Conservation (phyloP, 2,888 invertebrate species). For the Quadriops clusia region DNA sequence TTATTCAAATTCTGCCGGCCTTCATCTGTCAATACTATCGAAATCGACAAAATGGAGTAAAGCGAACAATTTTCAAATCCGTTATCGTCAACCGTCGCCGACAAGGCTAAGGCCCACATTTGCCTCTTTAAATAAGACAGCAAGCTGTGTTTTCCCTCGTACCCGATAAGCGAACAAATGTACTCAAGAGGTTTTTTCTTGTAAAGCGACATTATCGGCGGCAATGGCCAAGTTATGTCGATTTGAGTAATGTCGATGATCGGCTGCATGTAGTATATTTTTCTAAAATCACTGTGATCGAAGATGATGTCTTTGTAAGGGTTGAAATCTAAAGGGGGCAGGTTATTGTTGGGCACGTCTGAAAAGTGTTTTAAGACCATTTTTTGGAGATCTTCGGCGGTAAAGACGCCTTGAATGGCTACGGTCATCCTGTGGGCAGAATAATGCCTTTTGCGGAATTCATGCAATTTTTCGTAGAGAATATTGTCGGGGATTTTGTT, state of each 20-base stretch:
- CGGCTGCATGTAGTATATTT: constrained; percentile 64
- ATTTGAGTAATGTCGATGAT: constrained; percentile 58
- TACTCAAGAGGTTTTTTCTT: constrained; percentile 66
- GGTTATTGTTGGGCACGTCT: constrained; percentile 53
- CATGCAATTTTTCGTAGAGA: constrained; percentile 57
- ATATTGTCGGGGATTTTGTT: constrained; percentile 55
- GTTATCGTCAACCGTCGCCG: constrained; percentile 58
- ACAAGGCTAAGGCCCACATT: constrained; percentile 66
- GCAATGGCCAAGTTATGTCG: constrained; percentile 53
- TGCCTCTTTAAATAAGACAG: constrained; percentile 63
- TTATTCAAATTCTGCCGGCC: constrained; percentile 60
- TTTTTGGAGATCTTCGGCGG: too few species aligned
- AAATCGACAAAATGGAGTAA: constrained; percentile 62
- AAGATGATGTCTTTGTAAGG: constrained; percentile 43
- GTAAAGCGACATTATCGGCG: constrained; percentile 52
- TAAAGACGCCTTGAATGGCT: constrained; percentile 71
- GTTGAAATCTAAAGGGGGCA: constrained; percentile 51
- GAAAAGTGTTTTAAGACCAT: constrained; percentile 56
- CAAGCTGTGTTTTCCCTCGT: constrained; percentile 79
- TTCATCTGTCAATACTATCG: constrained; percentile 63
- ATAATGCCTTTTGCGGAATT: constrained; percentile 67
- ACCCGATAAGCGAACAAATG: constrained; percentile 66
- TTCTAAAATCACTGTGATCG: constrained; percentile 49
- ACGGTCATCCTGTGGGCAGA: constrained; percentile 82
- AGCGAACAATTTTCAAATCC: constrained; percentile 71